Base-by-base conservation (phyloP, 2,113 vertebrate species). In the Falcunculus frontatus region DNA sequence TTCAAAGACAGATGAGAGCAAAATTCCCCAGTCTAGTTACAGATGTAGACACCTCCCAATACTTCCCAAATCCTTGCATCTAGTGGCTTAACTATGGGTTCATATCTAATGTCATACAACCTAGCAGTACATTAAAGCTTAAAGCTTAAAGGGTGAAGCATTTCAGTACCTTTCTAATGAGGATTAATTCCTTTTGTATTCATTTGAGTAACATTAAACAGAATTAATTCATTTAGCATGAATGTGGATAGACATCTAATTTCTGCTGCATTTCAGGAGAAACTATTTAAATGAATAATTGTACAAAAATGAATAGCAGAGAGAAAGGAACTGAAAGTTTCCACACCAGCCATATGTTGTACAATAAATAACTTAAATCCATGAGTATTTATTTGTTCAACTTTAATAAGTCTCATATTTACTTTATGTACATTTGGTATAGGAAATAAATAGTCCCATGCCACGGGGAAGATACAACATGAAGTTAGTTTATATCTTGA, bases 151-250 rank as follows among this genome's bases (percentile, higher is more conserved):
- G 59, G 42, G 39, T 73, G 91, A 93, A 83, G 47, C 57, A 87
- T 95, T 97, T 89, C 84, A 95, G 63, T 96, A 76, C 96, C 67
- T 90, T 96, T 72, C 52, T 97, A 94, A 97, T 96, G 68, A 84
- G 96, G 89, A 96, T 95, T 96, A 96, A 98, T 97, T 97, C 41
- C 52, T 96, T 97, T 96, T 97, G 94, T 97, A 95, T 95, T 97
- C 68, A 96, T 96, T 93, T 77, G 69, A 96, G 64, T 94, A 95
- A 84, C 55, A 89, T 91, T 96, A 96, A 97, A 97, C 90, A 97
- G 81, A 94, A 95, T 95, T 79, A 97, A 97, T 98, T 97, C 25
- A 95, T 97, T 97, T 97, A 87, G 14, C 9, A 25, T 95, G 84
- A 96, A 95, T 86, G 75, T 95, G 75, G 94, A 96, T 84, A 96